phyloP scores from a whole-genome alignment of 2,888 invertebrate genomes.

The Pheosia gnoma region DNA sequence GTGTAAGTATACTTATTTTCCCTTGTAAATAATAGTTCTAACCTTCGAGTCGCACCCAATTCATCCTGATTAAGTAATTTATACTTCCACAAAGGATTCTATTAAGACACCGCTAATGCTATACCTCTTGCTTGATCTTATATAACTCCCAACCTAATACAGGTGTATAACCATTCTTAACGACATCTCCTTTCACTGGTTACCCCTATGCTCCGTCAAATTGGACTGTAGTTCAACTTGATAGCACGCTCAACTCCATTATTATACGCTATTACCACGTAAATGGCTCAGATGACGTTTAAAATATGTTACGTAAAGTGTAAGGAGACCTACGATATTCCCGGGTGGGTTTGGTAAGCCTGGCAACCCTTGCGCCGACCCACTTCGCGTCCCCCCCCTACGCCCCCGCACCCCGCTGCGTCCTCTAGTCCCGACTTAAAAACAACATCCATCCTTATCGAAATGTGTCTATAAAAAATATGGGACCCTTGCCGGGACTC shows the following conservation, averaged over 20 bases:
- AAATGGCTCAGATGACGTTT: not conserved
- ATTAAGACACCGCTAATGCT: not conserved
- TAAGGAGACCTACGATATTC: slow-evolving; percentile 26
- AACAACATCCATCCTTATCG: slow-evolving; percentile 53
- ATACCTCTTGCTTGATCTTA: not conserved
- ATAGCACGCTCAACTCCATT: not conserved
- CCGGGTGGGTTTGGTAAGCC: slow-evolving; percentile 27
- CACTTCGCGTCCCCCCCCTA: slow-evolving; percentile 46
- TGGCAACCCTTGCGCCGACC: slow-evolving; percentile 47
- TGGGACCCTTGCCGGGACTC: slow-evolving; percentile 35
- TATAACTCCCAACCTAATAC: not conserved
- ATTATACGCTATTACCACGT: not conserved
- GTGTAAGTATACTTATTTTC: too few species aligned
- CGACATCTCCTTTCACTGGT: not conserved
- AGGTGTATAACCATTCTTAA: not conserved
- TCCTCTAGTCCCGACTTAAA: slow-evolving; percentile 42
- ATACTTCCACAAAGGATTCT: too few species aligned
- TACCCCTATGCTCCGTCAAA: not conserved
- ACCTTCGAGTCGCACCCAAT: too few species aligned
- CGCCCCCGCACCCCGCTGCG: slow-evolving; percentile 25
- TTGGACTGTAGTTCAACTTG: not conserved
- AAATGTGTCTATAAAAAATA: slow-evolving; percentile 52
- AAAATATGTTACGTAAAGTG: not conserved
- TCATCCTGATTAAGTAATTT: too few species aligned
- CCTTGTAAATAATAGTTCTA: too few species aligned